A percentile compares a stretch with the other conserved stretches of the same genome.
Conservation (phyloP, 2,888 invertebrate genomes). For the Hesperia comma region DNA sequence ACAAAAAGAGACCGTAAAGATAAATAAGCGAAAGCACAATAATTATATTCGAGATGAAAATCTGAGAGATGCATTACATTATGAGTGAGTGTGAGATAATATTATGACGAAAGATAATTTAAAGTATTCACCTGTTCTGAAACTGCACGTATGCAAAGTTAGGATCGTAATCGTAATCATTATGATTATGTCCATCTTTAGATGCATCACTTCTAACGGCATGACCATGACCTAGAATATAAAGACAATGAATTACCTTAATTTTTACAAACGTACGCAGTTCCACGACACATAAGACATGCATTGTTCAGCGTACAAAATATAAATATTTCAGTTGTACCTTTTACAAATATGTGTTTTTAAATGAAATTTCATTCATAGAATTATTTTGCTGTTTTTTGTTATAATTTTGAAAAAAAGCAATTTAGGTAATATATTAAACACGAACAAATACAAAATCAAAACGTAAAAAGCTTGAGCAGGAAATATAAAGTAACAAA, state of each 20-base stretch:
- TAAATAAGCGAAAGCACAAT: too few relatives aligned
- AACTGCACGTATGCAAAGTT: constrained; percentile 91
- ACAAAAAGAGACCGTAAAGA: too few relatives aligned
- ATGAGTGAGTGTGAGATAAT: too few relatives aligned
- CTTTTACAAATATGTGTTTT: not conserved
- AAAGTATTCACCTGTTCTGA: constrained; percentile 85
- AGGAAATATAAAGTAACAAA: not conserved
- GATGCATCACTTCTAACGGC: constrained; percentile 37
- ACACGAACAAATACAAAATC: not conserved
- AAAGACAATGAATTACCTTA: not conserved
- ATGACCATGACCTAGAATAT: constrained; percentile 24
- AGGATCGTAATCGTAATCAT: constrained; percentile 87
- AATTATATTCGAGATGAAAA: too few relatives aligned
- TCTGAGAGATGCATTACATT: too few relatives aligned
- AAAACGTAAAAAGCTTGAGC: constrained; percentile 6
- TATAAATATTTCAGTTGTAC: not conserved
- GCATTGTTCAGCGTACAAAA: constrained; percentile 20
- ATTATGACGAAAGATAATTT: not conserved
- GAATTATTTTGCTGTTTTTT: too few relatives aligned
- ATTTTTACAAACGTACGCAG: not conserved
- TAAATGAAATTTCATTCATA: not conserved
- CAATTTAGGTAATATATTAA: not conserved
- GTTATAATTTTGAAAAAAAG: not conserved
- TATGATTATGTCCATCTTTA: constrained; percentile 72
- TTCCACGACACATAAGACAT: constrained; percentile 28